Evolutionary conservation across 2,113 vertebrate species (phyloP), one percentile per base, ranked within the genome.

Genomic region (Platycercus adscitus): DNA sequence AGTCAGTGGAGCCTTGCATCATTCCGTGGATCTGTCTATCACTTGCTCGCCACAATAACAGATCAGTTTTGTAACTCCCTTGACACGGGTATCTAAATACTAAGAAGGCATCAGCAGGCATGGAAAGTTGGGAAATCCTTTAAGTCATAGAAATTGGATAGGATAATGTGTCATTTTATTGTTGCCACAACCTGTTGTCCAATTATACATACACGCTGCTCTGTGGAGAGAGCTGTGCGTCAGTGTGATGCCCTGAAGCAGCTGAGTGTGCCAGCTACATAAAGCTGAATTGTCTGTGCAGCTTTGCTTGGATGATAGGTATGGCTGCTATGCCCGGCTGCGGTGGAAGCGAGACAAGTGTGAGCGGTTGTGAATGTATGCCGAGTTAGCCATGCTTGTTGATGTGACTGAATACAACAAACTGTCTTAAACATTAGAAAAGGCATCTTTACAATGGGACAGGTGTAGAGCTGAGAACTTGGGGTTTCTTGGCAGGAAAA

Each of bases 21-120:
- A 92, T 83, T 97, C 95, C 86, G 89, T 83, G 86, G 88, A 92
- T 96, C 26, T 58, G 65, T 82, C 88, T 82, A 68, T 90, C 86
- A 65, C 70, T 96, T 96, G n/a, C 85, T 96, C 88, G 69, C 61
- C 76, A 76, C 93, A 95, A 77, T 91, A 97, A 97, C 79, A 96
- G 86, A 73, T 86, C 17, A 4, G 46, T 94, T 97, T 95, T 97
- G 92, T 93, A 96, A 80, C 86, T 95, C 78, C 56, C 77, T 89
- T 94, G 75, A 73, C 86, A 86, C 5, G 61, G 86, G 93, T 93
- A 73, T 81, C 71, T 60, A 49, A 79, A 92, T 63, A 43, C 44
- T 53, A 75, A 91, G 81, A 85, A 47, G 69, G 47, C 75, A 91
- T 71, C 89, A 86, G 61, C 78, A 96, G 75, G 72, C 80, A 47